Percentiles rank a stretch among this genome's conserved stretches.
Conservation (phyloP, 2,888 invertebrate genomes). For the Ormyrus nitidulus region DNA sequence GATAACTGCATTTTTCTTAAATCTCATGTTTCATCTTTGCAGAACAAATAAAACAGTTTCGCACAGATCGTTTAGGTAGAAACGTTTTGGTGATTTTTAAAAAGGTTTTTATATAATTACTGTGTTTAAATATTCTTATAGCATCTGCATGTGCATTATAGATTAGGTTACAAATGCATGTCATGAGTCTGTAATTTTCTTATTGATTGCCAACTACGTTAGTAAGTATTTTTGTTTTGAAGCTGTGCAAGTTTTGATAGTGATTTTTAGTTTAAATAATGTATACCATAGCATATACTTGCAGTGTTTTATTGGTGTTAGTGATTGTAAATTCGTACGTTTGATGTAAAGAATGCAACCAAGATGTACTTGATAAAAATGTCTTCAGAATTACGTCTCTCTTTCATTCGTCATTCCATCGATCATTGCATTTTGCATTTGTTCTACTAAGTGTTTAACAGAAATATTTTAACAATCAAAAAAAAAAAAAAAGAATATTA, state of each 20-base stretch:
- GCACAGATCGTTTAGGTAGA: slow-evolving; percentile 37
- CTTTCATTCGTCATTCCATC: slow-evolving; percentile 54
- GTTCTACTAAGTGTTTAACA: background rate
- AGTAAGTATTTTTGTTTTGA: slow-evolving; percentile 1
- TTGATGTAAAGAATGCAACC: slow-evolving; percentile 6
- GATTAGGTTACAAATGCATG: slow-evolving; percentile 35
- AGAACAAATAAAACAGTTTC: slow-evolving; percentile 40
- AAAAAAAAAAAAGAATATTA: no score
- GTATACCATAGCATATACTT: slow-evolving; percentile 6
- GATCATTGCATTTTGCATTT: slow-evolving; percentile 46
- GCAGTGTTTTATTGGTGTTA: background rate
- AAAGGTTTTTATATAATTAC: slow-evolving; percentile 23
- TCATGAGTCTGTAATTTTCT: background rate
- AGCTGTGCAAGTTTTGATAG: background rate
- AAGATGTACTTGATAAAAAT: slow-evolving; percentile 47
- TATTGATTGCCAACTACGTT: background rate
- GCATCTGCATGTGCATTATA: slow-evolving; percentile 48
- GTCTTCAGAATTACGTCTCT: slow-evolving; percentile 47
- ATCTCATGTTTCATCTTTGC: slow-evolving; percentile 32
- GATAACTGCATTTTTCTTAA: background rate
- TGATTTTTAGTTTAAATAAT: slow-evolving; percentile 16
- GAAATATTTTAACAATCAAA: no score
- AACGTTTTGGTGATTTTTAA: slow-evolving; percentile 15
- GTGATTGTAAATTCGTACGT: background rate
- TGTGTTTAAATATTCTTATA: background rate